Base-by-base conservation (phyloP, 1,140 invertebrate species). In the Ladona fulva region DNA sequence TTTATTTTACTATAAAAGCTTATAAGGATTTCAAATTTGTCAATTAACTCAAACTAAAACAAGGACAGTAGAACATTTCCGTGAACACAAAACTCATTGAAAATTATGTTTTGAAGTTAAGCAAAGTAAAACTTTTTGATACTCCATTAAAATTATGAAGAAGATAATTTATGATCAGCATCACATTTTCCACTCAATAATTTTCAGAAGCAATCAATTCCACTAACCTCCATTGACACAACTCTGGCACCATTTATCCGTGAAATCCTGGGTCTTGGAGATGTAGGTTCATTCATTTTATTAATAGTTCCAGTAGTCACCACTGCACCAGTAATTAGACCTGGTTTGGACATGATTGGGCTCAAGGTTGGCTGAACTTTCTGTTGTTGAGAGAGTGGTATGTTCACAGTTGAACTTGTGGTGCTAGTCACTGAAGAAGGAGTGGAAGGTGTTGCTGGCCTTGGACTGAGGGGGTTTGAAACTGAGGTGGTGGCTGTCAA, bases 231-330 rank as follows among this genome's bases (percentile, higher is more conserved):
- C 52, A 66, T 66, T 1, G 52, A 66, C 52, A 66, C n/a, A 12
- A 66, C 75, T 74, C 76, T 76, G 7, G 83, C 83, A 11, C 85
- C 85, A 79, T 86, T 86, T n/a, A 85, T 77, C 19, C 82, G 76
- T 0, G 76, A 37, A n/a, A 77, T 24, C 42, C 75, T 44, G 16
- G 19, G 25, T 24, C 37, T 22, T 52, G 25, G 76, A 24, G 24
- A 78, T 74, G 25, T 74, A 74, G 77, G 74, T 19, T 24, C 66
- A 42, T 29, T 78, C 29, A 59, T 24, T 42, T 77, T 74, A 22
- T 25, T 14, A 22, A 24, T 16, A 75, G 42, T 76, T 59, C n/a
- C 59, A 74, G 25, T 42, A 25, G 66, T 77, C 78, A 79, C 66
- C 79, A 79, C n/a, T 79, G 66, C 42, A 80, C 80, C 75, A 19